These are phyloP conservation scores for Aspidiotus destructor DNA, from an alignment of 2,888 invertebrate genomes.

Conservation along the genomic window DNA sequence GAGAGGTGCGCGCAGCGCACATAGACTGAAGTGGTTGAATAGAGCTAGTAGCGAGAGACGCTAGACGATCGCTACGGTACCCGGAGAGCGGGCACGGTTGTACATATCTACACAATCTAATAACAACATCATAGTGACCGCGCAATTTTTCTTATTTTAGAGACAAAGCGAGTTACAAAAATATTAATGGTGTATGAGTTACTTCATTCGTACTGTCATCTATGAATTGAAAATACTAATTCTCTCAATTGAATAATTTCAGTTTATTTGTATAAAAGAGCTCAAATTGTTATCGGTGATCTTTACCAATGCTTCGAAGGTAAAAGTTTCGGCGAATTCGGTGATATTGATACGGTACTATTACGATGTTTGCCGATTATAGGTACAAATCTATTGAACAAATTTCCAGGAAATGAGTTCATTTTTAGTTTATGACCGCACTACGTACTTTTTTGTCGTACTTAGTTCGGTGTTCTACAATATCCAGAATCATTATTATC, in stretches of 20 bases:
- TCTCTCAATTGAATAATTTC: constrained; percentile 33
- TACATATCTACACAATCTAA: too few species aligned
- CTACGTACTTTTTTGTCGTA: constrained; percentile 40
- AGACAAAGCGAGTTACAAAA: constrained; percentile 68
- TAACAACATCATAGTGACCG: constrained; percentile 58
- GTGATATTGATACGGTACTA: constrained; percentile 68
- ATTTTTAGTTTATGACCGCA: not conserved
- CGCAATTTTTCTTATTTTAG: constrained; percentile 82
- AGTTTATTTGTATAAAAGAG: constrained; percentile 84
- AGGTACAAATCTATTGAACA: too few species aligned
- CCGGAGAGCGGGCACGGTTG: too few species aligned
- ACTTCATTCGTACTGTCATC: not conserved
- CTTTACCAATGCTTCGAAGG: constrained; percentile 81
- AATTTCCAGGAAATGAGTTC: constrained; percentile 9
- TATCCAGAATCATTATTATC: constrained; percentile 62
- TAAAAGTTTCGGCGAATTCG: constrained; percentile 63
- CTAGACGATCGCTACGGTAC: too few species aligned
- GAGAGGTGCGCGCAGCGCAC: too few species aligned
- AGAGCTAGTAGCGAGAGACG: too few species aligned
- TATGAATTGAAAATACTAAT: too few species aligned
- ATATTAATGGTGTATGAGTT: constrained; percentile 46
- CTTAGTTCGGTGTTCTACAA: constrained; percentile 69
- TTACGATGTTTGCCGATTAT: constrained; percentile 98
- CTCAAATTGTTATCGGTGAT: constrained; percentile 89
- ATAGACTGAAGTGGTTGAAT: too few species aligned